Evolutionary conservation across 1,140 invertebrate species (phyloP), one percentile per base, ranked within the genome.

Genomic region (Cylas formicarius): DNA sequence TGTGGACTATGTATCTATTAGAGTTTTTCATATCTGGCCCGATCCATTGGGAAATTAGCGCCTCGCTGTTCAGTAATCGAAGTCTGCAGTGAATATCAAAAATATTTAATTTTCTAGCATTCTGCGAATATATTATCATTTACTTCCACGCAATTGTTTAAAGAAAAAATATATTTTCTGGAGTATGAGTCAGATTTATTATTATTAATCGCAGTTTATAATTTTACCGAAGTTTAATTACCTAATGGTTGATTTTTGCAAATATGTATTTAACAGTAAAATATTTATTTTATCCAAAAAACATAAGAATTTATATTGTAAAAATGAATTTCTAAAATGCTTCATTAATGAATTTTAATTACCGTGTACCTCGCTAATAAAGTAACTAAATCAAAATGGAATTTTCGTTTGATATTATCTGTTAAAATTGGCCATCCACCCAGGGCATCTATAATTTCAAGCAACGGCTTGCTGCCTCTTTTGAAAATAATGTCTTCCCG

Each of bases 1-100:
- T 77, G 68, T 91, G 87, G 52, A 92, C 85, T 2, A 91, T 79
- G 63, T 90, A 86, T 57, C 81, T 74, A 52, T 87, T 77, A 1
- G 88, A 89, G 67, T 92, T 88, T 60, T 88, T 89, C 17, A 90
- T 86, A 61, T 94, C 88, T 1, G 88, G 82, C 9, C 84, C 85
- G 28, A 93, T 82, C 82, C 84, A 89, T 60, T 90, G 78, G 0
- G 84, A 78, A 48, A 90, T 78, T 1, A 91, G 66, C 29, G 86
- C 80, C 52, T 90, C 84, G 50, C 90, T 90, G 65, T 91, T 90
- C 54, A 81, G 89, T 4, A 86, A 68, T 28, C 86, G 71, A 7
- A 94, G 61, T 40, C 46, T 48, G 19, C 3, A 48, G 35, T 80
- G 13, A 10, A 17, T 31, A 41, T 31, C n/a, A n/a, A n/a, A n/a